Base-by-base conservation (phyloP, 2,113 vertebrate species). In the Willisornis vidua region DNA sequence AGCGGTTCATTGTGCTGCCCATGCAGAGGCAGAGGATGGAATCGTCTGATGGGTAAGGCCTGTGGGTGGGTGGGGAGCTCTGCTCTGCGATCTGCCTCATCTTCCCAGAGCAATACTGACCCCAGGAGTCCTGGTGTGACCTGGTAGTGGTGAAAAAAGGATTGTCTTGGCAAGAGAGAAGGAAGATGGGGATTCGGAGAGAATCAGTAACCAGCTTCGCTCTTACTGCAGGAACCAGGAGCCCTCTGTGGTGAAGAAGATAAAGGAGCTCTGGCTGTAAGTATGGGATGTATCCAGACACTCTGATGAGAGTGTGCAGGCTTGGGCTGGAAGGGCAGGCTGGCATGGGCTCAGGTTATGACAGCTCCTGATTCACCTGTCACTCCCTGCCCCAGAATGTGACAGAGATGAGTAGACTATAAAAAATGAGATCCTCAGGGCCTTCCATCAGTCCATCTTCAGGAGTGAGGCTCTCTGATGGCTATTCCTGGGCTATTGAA, bases 191-290 rank as follows among this genome's bases (percentile, higher is more conserved):
- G 14, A 5, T 14, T 19, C 3, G 3, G 31, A 75, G 24, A 7
- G 28, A 45, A 13, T 63, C 3, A 1, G 14, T 90, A 72, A 96
- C 43, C 0, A 2, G 18, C 24, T 58, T 76, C 51, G 88, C 51
- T 94, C 39, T 62, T 33, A 33, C 72, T 81, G 52, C 76, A 97
- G 96, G 79, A 96, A 97, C 85, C 76, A 90, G 65, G 92, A 97
- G 14, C 95, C 96, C 18, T 81, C 94, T 19, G 93, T 97, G 79
- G 5, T 72, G 41, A 65, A 84, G 85, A 97, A 96, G 90, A 95
- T 93, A 45, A 97, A 95, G 92, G 94, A 96, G 68, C 93, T 97
- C 31, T 97, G 96, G 96, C 65, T 88, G 96, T 97, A 70, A 97
- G 96, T 96, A 29, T 3, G 7, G 62, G 41, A 19, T 1, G 2